Percentiles rank a stretch among this genome's conserved stretches.
These are phyloP conservation scores for Sebastiscus albofasciatus DNA, from an alignment of 2,797 vertebrate species.

Conservation along the genomic window DNA sequence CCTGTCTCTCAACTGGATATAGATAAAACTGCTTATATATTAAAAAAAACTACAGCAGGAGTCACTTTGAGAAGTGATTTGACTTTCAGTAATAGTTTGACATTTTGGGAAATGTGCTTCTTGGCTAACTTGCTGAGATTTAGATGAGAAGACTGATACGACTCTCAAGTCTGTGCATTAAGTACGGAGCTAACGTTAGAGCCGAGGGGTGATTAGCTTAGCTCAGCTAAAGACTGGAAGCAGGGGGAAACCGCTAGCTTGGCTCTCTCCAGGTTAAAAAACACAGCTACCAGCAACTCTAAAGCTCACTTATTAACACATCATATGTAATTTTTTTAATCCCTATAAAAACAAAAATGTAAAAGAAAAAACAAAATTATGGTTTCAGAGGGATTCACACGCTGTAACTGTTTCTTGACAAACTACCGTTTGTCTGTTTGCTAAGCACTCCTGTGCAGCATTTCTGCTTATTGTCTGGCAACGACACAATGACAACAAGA, in stretches of 20 bases:
- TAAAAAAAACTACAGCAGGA: neutral
- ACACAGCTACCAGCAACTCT: too few relatives aligned
- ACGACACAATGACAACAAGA: too few relatives aligned
- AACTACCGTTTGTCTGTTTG: neutral
- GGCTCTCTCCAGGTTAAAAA: neutral
- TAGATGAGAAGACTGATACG: neutral
- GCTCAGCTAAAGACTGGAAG: neutral
- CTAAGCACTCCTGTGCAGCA: neutral
- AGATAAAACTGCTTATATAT: slow-evolving; percentile 21
- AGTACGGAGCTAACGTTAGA: neutral
- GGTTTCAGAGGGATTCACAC: neutral
- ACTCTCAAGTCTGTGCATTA: neutral
- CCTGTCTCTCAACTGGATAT: slow-evolving; percentile 24
- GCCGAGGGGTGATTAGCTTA: neutral
- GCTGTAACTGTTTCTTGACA: neutral
- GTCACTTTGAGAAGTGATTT: neutral
- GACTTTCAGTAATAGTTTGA: slow-evolving; percentile 1
- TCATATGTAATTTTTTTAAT: neutral
- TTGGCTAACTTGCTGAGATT: neutral
- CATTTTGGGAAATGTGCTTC: neutral
- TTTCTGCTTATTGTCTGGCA: too few relatives aligned
- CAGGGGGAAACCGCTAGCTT: neutral
- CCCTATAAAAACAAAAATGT: neutral
- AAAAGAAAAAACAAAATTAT: neutral
- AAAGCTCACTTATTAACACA: too few relatives aligned